A percentile compares a stretch with the other conserved stretches of the same genome.
phyloP scores from a whole-genome alignment of 2,113 vertebrate genomes.

The Ivindomyrus marchei region DNA sequence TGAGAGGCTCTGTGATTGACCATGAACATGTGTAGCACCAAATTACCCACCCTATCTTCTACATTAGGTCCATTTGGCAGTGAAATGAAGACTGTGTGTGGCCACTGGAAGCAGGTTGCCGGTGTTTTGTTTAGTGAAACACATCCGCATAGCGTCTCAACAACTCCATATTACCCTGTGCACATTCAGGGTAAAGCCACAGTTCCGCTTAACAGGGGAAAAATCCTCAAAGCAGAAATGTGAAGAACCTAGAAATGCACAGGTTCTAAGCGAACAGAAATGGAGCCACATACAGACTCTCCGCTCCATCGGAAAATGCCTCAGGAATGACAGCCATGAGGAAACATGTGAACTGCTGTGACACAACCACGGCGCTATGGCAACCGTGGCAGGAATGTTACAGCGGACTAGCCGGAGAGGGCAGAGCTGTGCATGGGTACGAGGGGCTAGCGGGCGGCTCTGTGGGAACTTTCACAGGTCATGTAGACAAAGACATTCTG shows the following conservation, averaged over 20 bases:
- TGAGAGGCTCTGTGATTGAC: background rate
- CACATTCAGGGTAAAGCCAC: background rate
- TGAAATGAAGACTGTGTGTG: background rate
- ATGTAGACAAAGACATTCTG: background rate
- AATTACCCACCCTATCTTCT: background rate
- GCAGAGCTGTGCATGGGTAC: background rate
- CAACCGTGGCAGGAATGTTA: background rate
- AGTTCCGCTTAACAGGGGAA: background rate
- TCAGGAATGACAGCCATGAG: background rate
- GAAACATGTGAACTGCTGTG: background rate
- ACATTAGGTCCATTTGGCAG: background rate
- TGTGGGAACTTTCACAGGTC: background rate
- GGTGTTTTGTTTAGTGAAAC: background rate
- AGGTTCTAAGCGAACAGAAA: background rate
- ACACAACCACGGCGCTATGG: background rate
- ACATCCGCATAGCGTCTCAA: background rate
- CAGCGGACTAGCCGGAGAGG: background rate
- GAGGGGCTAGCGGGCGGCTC: background rate
- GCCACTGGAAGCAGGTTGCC: background rate
- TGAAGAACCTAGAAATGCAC: background rate
- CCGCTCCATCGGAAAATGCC: background rate
- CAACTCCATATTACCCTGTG: background rate
- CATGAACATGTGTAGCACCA: background rate
- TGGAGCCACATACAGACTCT: background rate
- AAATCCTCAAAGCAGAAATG: background rate